Base-by-base conservation (phyloP, 2,888 invertebrate genomes). In the Agrochola lychnidis region DNA sequence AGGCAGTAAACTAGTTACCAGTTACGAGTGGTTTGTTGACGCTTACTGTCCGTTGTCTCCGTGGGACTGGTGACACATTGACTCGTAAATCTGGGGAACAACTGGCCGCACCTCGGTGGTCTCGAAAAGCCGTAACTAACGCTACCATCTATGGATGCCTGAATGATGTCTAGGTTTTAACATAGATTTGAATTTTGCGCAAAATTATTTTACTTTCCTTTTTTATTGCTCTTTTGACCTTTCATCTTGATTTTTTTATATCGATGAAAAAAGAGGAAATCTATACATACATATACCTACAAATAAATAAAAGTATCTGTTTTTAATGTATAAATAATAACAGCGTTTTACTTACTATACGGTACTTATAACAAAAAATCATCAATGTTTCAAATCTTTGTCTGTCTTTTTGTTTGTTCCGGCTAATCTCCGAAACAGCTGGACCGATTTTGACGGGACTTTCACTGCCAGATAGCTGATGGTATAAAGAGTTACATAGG, bases 21-120 rank as follows among this genome's bases (percentile, higher is more conserved):
- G 79, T 30, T 36, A n/a, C 42, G 36, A 70, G 36, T 79, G 51
- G 68, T 68, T 79, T 75, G 63, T 81, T 74, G 82, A 68, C 57
- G 62, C 63, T 80, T 40, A 62, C 67, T 51, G 57, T 14, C 57
- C 36, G 40, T 68, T 57, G 40, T 79, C 25, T 66, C 40, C 42
- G 25, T n/a, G 16, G 40, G 30, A 14, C 61, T 48, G 73, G 67
- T 79, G 67, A 59, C 57, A 79, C 51, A 74, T 51, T 63, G 51
- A 30, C 36, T 81, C 75, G 62, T 79, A 81, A 74, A 79, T 81
- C 81, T 81, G 5, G 19, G 22, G 14, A 19, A 59, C 45, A 68
- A 73, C 42, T 45, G n/a, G 14, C 22, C 45, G 36, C 14, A 56
- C 19, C 48, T 48, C 64, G 57, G 78, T 59, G 71, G 70, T 71